Evolutionary conservation across 1,140 invertebrate genomes (phyloP).

Genomic region (Tigriopus japonicus): DNA sequence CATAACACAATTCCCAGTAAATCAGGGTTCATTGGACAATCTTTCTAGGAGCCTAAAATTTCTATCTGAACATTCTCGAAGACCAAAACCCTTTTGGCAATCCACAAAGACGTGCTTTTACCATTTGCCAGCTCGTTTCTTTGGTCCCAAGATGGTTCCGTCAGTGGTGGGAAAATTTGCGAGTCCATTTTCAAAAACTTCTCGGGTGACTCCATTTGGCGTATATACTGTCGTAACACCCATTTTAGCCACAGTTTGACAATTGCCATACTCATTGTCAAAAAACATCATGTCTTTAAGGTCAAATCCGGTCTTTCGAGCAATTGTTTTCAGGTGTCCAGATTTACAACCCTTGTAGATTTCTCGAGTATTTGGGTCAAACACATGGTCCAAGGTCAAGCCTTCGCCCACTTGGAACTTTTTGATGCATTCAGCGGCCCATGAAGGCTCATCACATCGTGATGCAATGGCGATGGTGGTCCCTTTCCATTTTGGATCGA

Average conservation of each 20-base stretch:
- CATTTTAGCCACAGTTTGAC: neutral
- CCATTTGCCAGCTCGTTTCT: too few species aligned
- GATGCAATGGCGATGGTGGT: neutral
- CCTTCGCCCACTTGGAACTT: slow-evolving; percentile 3
- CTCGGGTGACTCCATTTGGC: neutral
- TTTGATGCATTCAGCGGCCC: neutral
- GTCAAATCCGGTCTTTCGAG: neutral
- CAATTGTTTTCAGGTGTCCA: neutral
- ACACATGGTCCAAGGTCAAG: neutral
- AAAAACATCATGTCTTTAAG: neutral
- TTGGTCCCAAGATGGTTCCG: neutral
- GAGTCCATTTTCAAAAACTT: neutral
- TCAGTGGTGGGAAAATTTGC: neutral
- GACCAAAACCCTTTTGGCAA: too few species aligned
- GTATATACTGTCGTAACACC: neutral
- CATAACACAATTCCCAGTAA: too few species aligned
- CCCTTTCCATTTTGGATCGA: neutral
- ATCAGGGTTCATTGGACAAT: too few species aligned
- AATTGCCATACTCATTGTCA: neutral
- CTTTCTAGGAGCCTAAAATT: too few species aligned
- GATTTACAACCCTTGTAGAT: slow-evolving; percentile 9
- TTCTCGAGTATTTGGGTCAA: slow-evolving; percentile 5
- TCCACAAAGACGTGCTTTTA: too few species aligned
- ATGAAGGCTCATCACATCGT: slow-evolving; percentile 1
- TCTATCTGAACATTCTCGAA: too few species aligned